Evolutionary conservation across 2,888 invertebrate species (phyloP).

Genomic region (Lapara coniferarum): DNA sequence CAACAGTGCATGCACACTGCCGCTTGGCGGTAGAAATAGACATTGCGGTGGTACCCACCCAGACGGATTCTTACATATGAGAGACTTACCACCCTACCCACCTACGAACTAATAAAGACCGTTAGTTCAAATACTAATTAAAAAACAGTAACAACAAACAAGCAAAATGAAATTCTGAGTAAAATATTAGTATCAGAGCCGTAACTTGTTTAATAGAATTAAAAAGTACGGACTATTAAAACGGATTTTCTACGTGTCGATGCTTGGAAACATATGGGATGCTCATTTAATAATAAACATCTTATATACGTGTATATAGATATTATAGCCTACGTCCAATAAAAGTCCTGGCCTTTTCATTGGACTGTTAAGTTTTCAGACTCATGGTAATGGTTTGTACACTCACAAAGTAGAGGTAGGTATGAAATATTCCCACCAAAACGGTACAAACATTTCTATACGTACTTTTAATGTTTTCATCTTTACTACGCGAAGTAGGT

Average conservation of each 20-base stretch:
- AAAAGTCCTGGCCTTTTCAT: not conserved
- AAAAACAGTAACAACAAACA: not conserved
- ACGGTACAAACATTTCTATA: slow-evolving; percentile 6
- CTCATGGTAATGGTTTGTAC: slow-evolving; percentile 15
- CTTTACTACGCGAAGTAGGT: slow-evolving; percentile 19
- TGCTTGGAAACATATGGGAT: no score
- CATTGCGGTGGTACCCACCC: no score
- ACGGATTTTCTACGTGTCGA: not conserved
- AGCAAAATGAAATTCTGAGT: not conserved
- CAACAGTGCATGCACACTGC: no score
- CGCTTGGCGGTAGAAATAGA: no score
- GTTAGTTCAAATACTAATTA: not conserved
- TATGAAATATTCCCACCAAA: slow-evolving; percentile 19
- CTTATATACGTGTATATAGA: not conserved
- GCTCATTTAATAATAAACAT: not conserved
- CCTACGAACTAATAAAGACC: not conserved
- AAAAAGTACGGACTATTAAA: not conserved
- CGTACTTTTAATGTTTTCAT: slow-evolving; percentile 21
- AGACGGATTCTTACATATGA: no score
- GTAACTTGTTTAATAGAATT: not conserved
- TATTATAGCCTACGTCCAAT: not conserved
- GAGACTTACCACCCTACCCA: no score
- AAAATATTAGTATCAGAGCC: not conserved
- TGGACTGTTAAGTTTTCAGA: not conserved
- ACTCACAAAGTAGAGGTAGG: not conserved